Conservation (phyloP, 2,797 vertebrate genomes). For the Adelosebastes latens region DNA sequence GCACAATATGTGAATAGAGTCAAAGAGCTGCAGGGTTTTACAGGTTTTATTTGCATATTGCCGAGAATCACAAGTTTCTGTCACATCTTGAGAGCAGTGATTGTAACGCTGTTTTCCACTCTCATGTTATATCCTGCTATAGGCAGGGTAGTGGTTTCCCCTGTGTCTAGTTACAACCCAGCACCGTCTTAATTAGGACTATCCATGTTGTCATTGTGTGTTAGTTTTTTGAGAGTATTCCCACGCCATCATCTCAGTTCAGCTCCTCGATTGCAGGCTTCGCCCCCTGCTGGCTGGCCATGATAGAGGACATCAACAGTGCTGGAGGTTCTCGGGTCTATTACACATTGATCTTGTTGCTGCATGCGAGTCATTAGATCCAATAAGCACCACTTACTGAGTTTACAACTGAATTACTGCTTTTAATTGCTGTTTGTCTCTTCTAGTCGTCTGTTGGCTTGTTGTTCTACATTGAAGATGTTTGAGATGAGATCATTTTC, state of each 20-base stretch:
- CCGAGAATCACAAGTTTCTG: not conserved
- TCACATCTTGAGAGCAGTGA: slow-evolving; percentile 1
- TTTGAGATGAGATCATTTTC: not conserved
- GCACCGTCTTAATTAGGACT: not conserved
- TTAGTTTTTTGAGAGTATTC: slow-evolving; percentile 5
- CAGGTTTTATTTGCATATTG: not conserved
- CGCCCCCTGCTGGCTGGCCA: slow-evolving; percentile 66
- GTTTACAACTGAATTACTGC: slow-evolving; percentile 37
- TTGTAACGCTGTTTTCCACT: not conserved
- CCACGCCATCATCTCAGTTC: not conserved
- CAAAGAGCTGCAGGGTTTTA: not conserved
- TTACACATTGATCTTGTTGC: slow-evolving; percentile 37
- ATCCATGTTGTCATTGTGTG: slow-evolving; percentile 12
- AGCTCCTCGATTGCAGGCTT: slow-evolving; percentile 4
- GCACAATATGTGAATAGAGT: not conserved
- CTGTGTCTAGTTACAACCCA: not conserved
- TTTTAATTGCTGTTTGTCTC: slow-evolving; percentile 14
- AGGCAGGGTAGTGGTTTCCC: not conserved
- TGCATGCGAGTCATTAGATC: slow-evolving; percentile 32
- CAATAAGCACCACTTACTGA: slow-evolving; percentile 39
- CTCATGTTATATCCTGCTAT: not conserved
- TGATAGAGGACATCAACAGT: not conserved
- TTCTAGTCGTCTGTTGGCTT: not conserved
- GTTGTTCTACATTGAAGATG: not conserved
- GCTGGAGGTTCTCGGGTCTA: not conserved